Conservation (phyloP, 2,888 invertebrate genomes). For the Isoperla grammatica region DNA sequence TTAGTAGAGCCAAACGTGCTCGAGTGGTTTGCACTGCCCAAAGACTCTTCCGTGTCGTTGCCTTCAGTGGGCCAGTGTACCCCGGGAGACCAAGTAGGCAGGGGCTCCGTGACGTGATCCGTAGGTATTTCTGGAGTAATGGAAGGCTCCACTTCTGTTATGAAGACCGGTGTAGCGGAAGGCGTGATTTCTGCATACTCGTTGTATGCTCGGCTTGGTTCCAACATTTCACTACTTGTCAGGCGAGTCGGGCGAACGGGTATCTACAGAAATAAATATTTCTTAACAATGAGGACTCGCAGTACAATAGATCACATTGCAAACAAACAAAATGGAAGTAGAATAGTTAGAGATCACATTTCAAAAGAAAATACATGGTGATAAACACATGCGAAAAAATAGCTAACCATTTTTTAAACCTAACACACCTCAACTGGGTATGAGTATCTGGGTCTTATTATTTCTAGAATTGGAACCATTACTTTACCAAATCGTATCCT, state of each 20-base stretch:
- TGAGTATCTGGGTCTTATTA: too few species aligned
- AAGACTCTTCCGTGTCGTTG: background rate
- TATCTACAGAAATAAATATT: conserved; percentile 31
- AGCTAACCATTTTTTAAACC: too few species aligned
- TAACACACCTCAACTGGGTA: too few species aligned
- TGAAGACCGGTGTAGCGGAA: conserved; percentile 34
- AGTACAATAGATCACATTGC: too few species aligned
- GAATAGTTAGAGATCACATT: too few species aligned
- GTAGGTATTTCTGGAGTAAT: conserved; percentile 30
- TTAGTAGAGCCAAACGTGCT: conserved; percentile 23
- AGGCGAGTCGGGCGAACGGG: conserved; percentile 33
- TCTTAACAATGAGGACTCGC: conserved; percentile 25
- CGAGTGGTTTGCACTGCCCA: background rate
- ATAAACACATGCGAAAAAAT: too few species aligned
- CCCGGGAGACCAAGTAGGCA: conserved; percentile 28
- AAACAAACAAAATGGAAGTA: too few species aligned
- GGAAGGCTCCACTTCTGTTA: conserved; percentile 31
- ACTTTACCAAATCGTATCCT: too few species aligned
- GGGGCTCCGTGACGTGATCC: conserved; percentile 29
- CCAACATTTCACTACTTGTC: conserved; percentile 21
- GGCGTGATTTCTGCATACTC: conserved; percentile 30
- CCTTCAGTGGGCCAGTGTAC: conserved; percentile 19
- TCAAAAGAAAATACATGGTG: too few species aligned
- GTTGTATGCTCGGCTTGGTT: conserved; percentile 28
- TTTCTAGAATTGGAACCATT: too few species aligned